Evolutionary conservation across 2,113 vertebrate species (phyloP), one percentile per base, ranked within the genome.

Genomic region (Callithrix jacchus): DNA sequence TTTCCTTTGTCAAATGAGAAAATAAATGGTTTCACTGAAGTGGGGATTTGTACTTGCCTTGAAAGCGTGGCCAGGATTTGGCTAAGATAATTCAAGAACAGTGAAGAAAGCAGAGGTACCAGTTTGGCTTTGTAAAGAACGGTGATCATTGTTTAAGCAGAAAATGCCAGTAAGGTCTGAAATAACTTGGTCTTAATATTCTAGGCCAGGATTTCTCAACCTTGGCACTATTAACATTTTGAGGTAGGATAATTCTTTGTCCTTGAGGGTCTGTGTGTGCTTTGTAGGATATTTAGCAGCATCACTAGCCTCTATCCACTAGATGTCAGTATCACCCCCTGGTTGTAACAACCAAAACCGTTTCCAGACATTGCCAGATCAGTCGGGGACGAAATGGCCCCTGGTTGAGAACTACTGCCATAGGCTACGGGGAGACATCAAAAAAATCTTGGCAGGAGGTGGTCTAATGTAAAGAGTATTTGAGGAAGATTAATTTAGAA

Each of bases 101-200:
- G 4, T 71, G 20, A 73, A 74, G 27, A 64, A 64, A 32, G 27
- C 61, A 32, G 66, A 68, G 11, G 74, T 2, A 68, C 27, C 16
- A 37, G 27, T 70, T 89, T 83, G n/a, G 25, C 49, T 82, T 89
- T 71, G 30, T 81, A 49, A 95, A 81, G 81, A 81, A 76, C 8
- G 8, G 10, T 90, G 25, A 37, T 80, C 35, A 90, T 17, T 49
- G 30, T 81, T 61, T 73, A 66, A 42, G 18, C 47, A 87, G 56
- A 94, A 93, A 85, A 76, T 61, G 23, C 37, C 83, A 23, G 17
- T 71, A 64, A 49, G 14, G 16, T 89, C 47, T 93, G 77, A 83
- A 84, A 14, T 74, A 77, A 66, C 77, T 92, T 87, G 81, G 70
- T 58, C 27, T 89, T 89, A 79, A 91, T 94, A 73, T 35, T 32